Evolutionary conservation across 2,113 vertebrate species (phyloP).

Genomic region (Nothoprocta pentlandii): DNA sequence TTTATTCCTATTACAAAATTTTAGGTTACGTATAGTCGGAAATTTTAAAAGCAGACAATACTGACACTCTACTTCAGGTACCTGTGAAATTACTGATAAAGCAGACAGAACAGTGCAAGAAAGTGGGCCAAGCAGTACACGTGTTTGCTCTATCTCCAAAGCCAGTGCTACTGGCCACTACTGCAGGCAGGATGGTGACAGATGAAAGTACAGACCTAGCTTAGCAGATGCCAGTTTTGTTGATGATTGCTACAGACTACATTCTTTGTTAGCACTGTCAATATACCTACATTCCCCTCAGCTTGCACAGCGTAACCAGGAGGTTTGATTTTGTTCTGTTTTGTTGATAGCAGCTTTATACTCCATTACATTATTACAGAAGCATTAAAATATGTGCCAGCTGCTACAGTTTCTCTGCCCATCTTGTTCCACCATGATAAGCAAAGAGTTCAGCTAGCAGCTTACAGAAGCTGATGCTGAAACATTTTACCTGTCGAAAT

Average conservation of each 20-base stretch:
- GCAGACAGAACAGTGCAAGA: not conserved
- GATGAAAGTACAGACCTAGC: not conserved
- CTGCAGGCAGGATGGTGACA: not conserved
- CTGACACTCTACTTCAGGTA: not conserved
- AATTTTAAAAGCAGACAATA: not conserved
- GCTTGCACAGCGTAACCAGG: not conserved
- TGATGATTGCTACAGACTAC: not conserved
- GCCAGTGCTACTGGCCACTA: not conserved
- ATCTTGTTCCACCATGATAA: not conserved
- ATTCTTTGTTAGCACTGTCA: not conserved
- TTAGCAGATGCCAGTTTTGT: fast-evolving
- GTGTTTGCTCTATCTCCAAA: not conserved
- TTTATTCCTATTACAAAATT: not conserved
- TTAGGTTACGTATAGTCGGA: not conserved
- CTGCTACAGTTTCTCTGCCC: not conserved
- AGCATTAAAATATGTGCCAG: constrained; percentile 42
- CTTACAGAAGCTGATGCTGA: constrained; percentile 20
- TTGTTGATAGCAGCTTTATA: constrained; percentile 27
- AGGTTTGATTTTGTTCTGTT: not conserved
- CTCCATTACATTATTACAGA: not conserved
- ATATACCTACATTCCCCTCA: not conserved
- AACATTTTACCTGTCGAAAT: constrained; percentile 86
- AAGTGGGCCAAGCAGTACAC: not conserved
- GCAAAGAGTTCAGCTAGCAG: constrained; percentile 4
- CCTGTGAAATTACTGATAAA: not conserved